Conservation (phyloP, 2,888 invertebrate species). For the Theodoxus fluviatilis region DNA sequence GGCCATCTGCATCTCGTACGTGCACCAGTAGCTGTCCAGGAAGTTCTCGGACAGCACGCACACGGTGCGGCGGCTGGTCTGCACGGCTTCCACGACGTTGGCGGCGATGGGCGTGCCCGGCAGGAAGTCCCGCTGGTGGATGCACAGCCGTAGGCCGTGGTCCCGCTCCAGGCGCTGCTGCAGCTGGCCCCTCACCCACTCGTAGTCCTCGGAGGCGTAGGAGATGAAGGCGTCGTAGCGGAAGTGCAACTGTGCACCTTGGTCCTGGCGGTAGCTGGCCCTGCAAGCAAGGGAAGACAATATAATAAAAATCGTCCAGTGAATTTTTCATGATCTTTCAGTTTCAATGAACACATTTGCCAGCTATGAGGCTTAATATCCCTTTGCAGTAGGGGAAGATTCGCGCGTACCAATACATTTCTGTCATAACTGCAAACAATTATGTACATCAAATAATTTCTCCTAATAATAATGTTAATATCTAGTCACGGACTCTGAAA, state of each 20-base stretch:
- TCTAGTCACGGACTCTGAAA: no score
- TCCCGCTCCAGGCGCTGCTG: not conserved
- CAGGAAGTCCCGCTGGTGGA: slow-evolving; percentile 34
- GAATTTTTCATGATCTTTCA: no score
- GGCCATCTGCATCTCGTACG: slow-evolving; percentile 36
- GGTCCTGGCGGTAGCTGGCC: no score
- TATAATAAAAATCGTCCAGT: no score
- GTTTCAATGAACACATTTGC: no score
- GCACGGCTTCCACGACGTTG: slow-evolving; percentile 31
- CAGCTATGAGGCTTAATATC: no score
- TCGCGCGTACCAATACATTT: no score
- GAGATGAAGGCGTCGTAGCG: slow-evolving; percentile 22
- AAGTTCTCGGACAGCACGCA: slow-evolving; percentile 30
- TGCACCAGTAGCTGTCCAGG: slow-evolving; percentile 31
- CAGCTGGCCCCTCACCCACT: slow-evolving; percentile 6
- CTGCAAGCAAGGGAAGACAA: no score
- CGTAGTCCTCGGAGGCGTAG: slow-evolving; percentile 10
- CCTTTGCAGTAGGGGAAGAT: no score
- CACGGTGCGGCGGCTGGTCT: slow-evolving; percentile 33
- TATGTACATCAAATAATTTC: no score
- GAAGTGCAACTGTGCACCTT: not conserved
- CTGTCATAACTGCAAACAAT: no score
- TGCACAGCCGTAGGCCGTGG: slow-evolving; percentile 9
- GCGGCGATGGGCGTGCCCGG: slow-evolving; percentile 30
- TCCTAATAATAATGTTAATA: no score